Evolutionary conservation across 2,888 invertebrate genomes (phyloP).

Genomic region (Platypus cylindrus): DNA sequence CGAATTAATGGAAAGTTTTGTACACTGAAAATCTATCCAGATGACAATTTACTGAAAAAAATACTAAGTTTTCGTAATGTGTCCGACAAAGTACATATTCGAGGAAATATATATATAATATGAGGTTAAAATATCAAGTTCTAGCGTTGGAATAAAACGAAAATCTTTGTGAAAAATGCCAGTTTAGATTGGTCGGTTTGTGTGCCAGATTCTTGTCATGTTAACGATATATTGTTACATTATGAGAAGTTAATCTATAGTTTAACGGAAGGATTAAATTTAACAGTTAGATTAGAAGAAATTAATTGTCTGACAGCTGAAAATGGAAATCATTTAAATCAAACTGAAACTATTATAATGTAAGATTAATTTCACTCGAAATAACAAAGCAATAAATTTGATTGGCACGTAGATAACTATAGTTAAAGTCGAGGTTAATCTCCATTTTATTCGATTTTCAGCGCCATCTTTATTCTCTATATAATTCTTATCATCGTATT

Average conservation of each 20-base stretch:
- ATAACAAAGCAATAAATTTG: neutral
- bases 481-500: slow-evolving; percentile 6
- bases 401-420: neutral
- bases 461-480: slow-evolving; percentile 7
- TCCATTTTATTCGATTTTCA: slow-evolving; percentile 6
- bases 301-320: slow-evolving; percentile 20
- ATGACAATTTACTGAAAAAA: slow-evolving; percentile 16
- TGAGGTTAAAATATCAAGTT: too few species aligned
- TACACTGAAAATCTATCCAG: slow-evolving; percentile 22
- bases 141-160: slow-evolving; percentile 17
- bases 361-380: slow-evolving; percentile 7
- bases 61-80: slow-evolving; percentile 22
- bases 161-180: slow-evolving; percentile 19
- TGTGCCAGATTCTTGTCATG: slow-evolving; percentile 33
- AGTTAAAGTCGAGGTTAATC: too few species aligned
- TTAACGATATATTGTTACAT: slow-evolving; percentile 26
- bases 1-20: slow-evolving; percentile 34
- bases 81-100: slow-evolving; percentile 19
- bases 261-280: slow-evolving; percentile 24
- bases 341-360: slow-evolving; percentile 15
- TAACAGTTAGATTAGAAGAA: slow-evolving; percentile 21
- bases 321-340: slow-evolving; percentile 6
- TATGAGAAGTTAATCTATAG: slow-evolving; percentile 22
- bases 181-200: slow-evolving; percentile 31
- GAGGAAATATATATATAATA: too few species aligned